Conservation (phyloP, 2,113 vertebrate species). For the Aix galericulata region DNA sequence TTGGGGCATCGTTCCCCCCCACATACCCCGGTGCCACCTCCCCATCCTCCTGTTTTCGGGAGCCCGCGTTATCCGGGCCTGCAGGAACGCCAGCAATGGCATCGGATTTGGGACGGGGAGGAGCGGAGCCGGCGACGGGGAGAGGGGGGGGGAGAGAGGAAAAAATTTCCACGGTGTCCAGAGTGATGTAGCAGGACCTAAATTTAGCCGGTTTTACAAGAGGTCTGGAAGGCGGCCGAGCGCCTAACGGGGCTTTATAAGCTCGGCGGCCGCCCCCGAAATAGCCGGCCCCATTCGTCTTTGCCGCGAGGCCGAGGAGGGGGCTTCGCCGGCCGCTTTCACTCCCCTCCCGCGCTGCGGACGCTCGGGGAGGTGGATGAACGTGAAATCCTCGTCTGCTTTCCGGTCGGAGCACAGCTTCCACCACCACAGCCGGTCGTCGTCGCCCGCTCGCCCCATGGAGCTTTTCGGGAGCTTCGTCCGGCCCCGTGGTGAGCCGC, state of each 20-base stretch:
- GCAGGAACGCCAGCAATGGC: conserved; percentile 73
- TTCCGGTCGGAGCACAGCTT: conserved; percentile 86
- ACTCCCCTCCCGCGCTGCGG: background rate
- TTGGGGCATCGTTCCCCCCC: background rate
- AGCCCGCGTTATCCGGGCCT: background rate
- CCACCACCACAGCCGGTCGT: conserved; percentile 77
- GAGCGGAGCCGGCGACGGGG: conserved; percentile 46
- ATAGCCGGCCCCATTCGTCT: background rate
- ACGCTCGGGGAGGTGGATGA: background rate
- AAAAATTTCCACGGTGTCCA: conserved; percentile 71
- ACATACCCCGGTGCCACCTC: background rate
- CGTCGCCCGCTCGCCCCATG: conserved; percentile 78
- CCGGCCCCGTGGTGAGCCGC: conserved; percentile 80
- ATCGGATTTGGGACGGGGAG: conserved; percentile 58
- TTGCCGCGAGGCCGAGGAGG: background rate
- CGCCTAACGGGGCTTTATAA: conserved; percentile 74
- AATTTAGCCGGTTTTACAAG: conserved; percentile 78
- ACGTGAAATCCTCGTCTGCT: conserved; percentile 74
- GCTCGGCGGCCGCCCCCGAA: background rate
- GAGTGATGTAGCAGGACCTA: conserved; percentile 63
- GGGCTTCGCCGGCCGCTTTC: background rate
- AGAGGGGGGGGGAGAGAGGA: conserved; percentile 54
- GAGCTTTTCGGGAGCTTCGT: conserved; percentile 94
- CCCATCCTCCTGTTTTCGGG: too few relatives aligned
- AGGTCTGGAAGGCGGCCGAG: conserved; percentile 71